Evolutionary conservation across 2,113 vertebrate genomes (phyloP), one percentile per base, ranked within the genome.

Genomic region (Spermophilus dauricus): DNA sequence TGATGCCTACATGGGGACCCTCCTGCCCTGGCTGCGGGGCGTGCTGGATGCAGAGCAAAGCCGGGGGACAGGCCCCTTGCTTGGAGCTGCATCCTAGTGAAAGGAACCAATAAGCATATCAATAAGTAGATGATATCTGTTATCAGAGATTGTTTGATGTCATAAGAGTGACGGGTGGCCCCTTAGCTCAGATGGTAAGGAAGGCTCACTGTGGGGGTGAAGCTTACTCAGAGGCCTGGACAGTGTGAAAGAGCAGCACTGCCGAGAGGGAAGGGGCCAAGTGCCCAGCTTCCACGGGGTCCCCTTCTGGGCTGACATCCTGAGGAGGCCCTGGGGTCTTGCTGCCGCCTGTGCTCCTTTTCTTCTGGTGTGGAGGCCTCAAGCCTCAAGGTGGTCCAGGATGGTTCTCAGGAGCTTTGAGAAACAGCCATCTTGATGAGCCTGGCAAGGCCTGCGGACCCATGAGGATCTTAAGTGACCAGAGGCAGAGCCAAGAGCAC

Each of bases 251-350:
- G 16, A 72, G 77, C 77, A 53, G 34, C n/a, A 8, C 26, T 6
- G 1, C 1, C 0, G 0, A n/a, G 7, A 77, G 5, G 45, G 56
- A 24, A 4, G 8, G 48, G 28, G 39, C 22, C 17, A 4, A 42
- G 14, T 1, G 2, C 1, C 51, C 5, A 61, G 24, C 5, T 63
- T 72, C 16, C 0, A 6, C 0, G 11, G 17, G 22, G 11, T 28
- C 17, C 6, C 0, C 0, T 12, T 70, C 9, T 0, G 1, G 30
- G 53, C 42, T 28, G 42, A 42, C 11, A 0, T 16, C 30, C 78
- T 30, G 63, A 56, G 56, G 56, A 20, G 56, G 17, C 56, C 56
- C 16, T 53, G 16, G 56, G 56, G 18, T 20, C 56, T 20, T 56
- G 56, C 56, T 20, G 18, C 56, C 12, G 32, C 32, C 32, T 51